Conservation (phyloP, 2,797 vertebrate genomes). For the Petrocephalus schoutedeni region DNA sequence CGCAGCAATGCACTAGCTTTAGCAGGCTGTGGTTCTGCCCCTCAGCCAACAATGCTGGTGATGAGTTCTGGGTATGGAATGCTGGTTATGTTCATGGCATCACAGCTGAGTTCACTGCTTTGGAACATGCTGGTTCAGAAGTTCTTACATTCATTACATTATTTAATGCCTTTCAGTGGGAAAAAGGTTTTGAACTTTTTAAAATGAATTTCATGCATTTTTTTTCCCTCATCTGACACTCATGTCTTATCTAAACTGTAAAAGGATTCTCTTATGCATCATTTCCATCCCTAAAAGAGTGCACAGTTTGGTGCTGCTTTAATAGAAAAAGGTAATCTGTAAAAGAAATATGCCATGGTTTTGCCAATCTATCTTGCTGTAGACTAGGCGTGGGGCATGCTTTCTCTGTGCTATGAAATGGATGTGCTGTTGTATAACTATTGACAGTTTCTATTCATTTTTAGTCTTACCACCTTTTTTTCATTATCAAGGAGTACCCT, state of each 20-base stretch:
- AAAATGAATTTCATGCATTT: background rate
- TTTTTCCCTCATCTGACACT: background rate
- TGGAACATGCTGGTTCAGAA: background rate
- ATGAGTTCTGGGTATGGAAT: background rate
- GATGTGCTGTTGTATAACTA: constrained; percentile 10
- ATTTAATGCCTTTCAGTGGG: background rate
- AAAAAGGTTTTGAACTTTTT: background rate
- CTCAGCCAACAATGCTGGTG: background rate
- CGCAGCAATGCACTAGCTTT: background rate
- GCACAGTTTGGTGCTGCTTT: background rate
- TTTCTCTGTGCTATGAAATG: background rate
- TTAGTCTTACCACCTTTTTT: constrained; percentile 3
- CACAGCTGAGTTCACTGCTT: background rate
- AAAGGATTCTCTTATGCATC: background rate
- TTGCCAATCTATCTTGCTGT: constrained; percentile 17
- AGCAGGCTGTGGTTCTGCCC: background rate
- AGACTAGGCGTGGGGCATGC: background rate
- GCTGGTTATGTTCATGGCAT: background rate
- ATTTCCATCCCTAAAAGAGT: background rate
- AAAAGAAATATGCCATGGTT: constrained; percentile 14
- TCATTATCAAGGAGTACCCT: background rate
- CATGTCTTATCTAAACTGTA: constrained; percentile 1
- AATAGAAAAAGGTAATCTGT: constrained; percentile 16
- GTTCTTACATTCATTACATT: background rate
- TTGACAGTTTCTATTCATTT: constrained; percentile 16